Evolutionary conservation across 2,888 invertebrate genomes (phyloP), one percentile per base, ranked within the genome.

Genomic region (Epiblema foenella): DNA sequence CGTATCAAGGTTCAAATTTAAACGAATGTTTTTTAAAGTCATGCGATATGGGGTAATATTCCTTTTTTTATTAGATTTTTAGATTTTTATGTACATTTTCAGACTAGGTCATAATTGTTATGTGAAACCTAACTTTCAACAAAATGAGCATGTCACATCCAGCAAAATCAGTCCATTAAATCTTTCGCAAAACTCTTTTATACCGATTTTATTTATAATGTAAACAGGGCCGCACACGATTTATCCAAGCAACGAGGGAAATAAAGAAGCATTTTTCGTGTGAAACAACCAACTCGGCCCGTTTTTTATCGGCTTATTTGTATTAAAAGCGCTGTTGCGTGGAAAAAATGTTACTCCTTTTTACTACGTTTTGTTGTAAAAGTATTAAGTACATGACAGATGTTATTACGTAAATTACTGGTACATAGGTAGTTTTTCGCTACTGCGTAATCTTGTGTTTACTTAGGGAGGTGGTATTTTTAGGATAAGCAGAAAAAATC

Each of bases 231-330:
- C 76, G 74, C 78, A 76, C 74, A 77, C 81, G 77, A 83, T 85
- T 84, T 83, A 84, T 81, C 80, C 79, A 78, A 81, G 79, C 77
- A 82, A 78, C 78, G 79, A 76, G 77, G 74, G 78, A 78, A 83
- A 84, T 81, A 86, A 84, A 84, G 76, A 77, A 83, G 76, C 77
- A 78, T 83, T 84, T 70, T 81, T 79, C 76, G 76, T 77, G 75
- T 75, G 76, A 78, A 83, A 83, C 81, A 83, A 82, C 77, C 76
- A 83, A 85, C 84, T 78, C 78, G 70, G 79, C 74, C 73, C 83
- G 81, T 86, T 86, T 85, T 81, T 85, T 85, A 86, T 83, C 81
- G 79, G 83, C 81, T 86, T 85, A 85, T 85, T 84, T 85, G 81
- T 82, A 80, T 80, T 84, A 83, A 85, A 83, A 80, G 83, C 80